phyloP scores from a whole-genome alignment of 2,797 vertebrate species.

The Coregonus sp. region DNA sequence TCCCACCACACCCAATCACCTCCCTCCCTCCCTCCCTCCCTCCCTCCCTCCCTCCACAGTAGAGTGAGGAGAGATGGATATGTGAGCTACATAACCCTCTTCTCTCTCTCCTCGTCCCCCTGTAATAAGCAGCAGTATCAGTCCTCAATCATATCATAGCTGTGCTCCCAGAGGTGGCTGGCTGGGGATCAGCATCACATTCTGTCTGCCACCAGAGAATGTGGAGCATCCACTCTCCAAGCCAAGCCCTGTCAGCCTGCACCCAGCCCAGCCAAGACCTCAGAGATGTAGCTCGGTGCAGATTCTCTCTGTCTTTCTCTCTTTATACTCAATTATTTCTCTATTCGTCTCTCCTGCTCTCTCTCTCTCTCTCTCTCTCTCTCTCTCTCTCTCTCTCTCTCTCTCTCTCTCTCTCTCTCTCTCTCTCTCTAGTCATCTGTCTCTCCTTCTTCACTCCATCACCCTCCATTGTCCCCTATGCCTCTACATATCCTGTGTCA shows the following conservation, averaged over 20 bases:
- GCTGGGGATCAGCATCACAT: slow-evolving; percentile 15
- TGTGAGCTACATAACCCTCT: neutral
- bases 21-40: no score
- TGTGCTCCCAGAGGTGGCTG: neutral
- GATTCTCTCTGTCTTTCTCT: neutral
- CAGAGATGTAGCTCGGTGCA: neutral
- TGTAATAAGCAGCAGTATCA: neutral
- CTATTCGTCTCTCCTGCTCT: neutral
- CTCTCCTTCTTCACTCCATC: slow-evolving; percentile 13
- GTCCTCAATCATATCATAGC: neutral
- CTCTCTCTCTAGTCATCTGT: slow-evolving; percentile 48
- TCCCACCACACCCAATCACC: neutral
- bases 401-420: slow-evolving; percentile 21
- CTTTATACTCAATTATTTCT: neutral
- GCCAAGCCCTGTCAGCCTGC: slow-evolving; percentile 32
- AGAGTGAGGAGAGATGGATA: neutral
- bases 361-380: neutral
- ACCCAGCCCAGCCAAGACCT: slow-evolving; percentile 25
- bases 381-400: slow-evolving; percentile 4
- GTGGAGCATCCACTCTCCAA: slow-evolving; percentile 24
- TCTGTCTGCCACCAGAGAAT: slow-evolving; percentile 24
- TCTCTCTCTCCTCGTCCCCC: neutral
- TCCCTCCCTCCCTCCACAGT: neutral
- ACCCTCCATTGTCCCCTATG: slow-evolving; percentile 5
- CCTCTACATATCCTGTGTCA: neutral